phyloP scores from a whole-genome alignment of 2,113 vertebrate genomes.

The Scomber scombrus region DNA sequence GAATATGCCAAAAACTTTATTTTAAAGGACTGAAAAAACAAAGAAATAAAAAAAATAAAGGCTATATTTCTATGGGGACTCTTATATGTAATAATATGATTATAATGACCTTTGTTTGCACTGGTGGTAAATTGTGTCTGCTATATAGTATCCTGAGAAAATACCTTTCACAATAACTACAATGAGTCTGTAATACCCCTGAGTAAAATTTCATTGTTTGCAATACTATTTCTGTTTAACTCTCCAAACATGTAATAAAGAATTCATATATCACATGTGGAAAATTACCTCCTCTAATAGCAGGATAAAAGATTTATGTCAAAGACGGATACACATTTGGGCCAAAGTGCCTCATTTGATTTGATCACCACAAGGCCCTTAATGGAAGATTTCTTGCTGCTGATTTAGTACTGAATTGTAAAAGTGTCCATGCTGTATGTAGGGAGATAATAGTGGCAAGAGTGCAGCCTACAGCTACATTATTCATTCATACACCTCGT shows the following conservation, averaged over 20 bases:
- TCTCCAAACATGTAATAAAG: neutral
- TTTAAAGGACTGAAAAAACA: neutral
- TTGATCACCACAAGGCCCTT: constrained; percentile 1
- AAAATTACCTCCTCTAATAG: constrained; percentile 10
- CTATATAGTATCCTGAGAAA: neutral
- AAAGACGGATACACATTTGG: constrained; percentile 16
- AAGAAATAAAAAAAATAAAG: neutral
- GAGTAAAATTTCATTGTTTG: constrained; percentile 8
- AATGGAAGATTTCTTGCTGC: constrained; percentile 20
- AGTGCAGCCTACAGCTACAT: constrained; percentile 36
- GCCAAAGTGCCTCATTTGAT: neutral
- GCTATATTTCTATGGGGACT: neutral
- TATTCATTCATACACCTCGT: constrained; percentile 47
- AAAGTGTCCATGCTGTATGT: constrained; percentile 16
- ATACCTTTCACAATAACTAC: neutral
- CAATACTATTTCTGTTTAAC: neutral
- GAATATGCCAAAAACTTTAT: neutral
- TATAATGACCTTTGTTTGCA: constrained; percentile 1
- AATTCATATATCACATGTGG: neutral
- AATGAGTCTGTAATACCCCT: neutral
- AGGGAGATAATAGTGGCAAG: constrained; percentile 32
- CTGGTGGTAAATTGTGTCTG: neutral
- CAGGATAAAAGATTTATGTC: constrained; percentile 25
- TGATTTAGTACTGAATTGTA: constrained; percentile 41
- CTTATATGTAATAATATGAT: neutral